Conservation (phyloP, 2,113 vertebrate species). For the Microcebus ravelobensis region DNA sequence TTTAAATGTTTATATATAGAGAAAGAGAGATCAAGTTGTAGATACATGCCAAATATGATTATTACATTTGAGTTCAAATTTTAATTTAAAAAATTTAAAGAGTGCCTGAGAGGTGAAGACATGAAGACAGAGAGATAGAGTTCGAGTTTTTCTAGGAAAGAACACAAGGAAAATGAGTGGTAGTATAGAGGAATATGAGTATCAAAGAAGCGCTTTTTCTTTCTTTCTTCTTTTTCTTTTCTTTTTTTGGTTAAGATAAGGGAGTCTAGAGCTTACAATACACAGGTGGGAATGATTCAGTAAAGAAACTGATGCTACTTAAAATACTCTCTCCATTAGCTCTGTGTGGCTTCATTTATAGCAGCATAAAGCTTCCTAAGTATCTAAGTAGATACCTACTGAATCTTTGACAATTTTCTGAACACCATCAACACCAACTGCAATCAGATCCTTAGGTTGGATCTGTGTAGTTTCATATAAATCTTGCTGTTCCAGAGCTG, state of each 20-base stretch:
- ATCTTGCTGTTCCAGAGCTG: not conserved
- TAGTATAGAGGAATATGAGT: not conserved
- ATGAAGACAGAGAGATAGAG: not conserved
- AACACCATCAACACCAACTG: not conserved
- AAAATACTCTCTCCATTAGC: not conserved
- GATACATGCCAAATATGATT: not conserved
- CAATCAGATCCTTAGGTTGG: not conserved
- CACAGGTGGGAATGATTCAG: not conserved
- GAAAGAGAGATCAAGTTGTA: not conserved
- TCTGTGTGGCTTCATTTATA: not conserved
- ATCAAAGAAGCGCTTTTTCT: not conserved
- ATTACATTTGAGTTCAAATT: not conserved
- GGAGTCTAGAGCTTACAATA: not conserved
- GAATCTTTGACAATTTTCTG: not conserved
- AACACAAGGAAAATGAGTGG: not conserved
- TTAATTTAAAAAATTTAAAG: not conserved
- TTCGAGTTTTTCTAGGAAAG: not conserved
- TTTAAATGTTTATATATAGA: constrained; percentile 9
- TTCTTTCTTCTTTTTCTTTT: not conserved
- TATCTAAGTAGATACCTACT: not conserved
- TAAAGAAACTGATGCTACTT: not conserved
- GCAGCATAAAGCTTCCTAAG: not conserved
- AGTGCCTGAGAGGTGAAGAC: not conserved
- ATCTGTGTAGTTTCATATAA: not conserved
- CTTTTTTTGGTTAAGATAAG: not conserved